Evolutionary conservation across 2,888 invertebrate species (phyloP), one percentile per base, ranked within the genome.

Genomic region (Ophonus ardosiacus): DNA sequence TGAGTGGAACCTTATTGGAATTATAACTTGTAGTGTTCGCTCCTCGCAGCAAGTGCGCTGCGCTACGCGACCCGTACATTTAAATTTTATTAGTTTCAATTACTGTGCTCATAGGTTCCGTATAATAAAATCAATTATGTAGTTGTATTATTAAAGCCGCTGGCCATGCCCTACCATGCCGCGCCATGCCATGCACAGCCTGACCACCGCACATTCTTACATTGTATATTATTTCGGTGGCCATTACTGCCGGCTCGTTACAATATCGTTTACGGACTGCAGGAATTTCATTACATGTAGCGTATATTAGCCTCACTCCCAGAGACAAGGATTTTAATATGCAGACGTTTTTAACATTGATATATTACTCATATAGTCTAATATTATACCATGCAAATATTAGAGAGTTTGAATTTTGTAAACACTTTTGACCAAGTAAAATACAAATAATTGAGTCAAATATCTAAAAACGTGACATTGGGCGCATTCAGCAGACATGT

Each of bases 41-140:
- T 24, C 51, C 31, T 18, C 21, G 38, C 56, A 74, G 10, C 68
- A 74, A 40, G 10, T 74, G 43, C 17, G 74, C 74, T 18, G 74
- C 74, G 7, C 10, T 61, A 61, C 61, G 13, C 83, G 43, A 10
- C 43, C 10, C 59, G 74, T 63, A 18, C 83, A 83, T 83, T 76
- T 74, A 83, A 84, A 84, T 84, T 84, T 84, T 84, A 84, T 84
- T 79, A 79, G 56, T 78, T 84, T 84, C 84, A 84, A 84, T 84
- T 84, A 84, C 76, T 74, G 83, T 56, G 78, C 84, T 84, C 79
- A 84, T 79, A 79, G 79, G 78, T 84, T 79, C 59, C 65, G 65
- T 84, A 76, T 78, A 84, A 84, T 84, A 84, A 84, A 84, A 84
- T 84, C 84, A 84, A 84, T 79, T 84, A 79, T 68, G 84, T 84